Evolutionary conservation across 2,888 invertebrate genomes (phyloP), one percentile per base, ranked within the genome.

Genomic region (Pharmacophagus antenor): DNA sequence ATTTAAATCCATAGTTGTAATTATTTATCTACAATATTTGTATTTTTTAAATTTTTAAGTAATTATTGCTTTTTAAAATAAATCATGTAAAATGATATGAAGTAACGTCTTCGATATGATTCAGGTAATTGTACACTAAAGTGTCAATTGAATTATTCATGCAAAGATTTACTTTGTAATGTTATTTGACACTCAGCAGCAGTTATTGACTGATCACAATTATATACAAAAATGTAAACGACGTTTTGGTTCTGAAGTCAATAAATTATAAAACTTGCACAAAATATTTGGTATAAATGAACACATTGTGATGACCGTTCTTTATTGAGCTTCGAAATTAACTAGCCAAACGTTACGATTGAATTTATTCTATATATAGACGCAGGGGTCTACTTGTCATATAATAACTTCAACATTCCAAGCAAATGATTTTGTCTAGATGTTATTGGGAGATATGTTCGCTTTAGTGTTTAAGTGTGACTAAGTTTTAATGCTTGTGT

Each of bases 221-320:
- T 60, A 60, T 60, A 60, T 60, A 60, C 50, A 60, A 37, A 53
- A 58, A 64, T 63, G 58, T 52, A 37, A 55, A 50, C 55, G 50
- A 63, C 54, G 53, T 49, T 37, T 8, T 4, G 27, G 55, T 41
- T 21, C 50, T 62, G 59, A 58, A 20, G 55, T 56, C 61, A 23
- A 49, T 61, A 48, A 57, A 51, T 46, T 61, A 62, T 62, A 58
- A 62, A 65, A 72, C 67, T 79, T 79, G 79, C 80, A 79, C 72
- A 75, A 72, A 77, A 77, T 82, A 85, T 88, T 88, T 88, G 87
- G 87, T 86, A 82, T 79, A 73, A 77, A 73, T 85, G 87, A 88
- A 88, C 87, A 86, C 86, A 88, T 84, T 84, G 85, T 84, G 87
- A 86, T 87, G 85, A 79, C 71, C 68, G 67, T 70, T 69, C 63